Percentiles rank a stretch among this genome's conserved stretches.
Conservation (phyloP, 2,797 vertebrate species). For the Helicolenus hilgendorfi region DNA sequence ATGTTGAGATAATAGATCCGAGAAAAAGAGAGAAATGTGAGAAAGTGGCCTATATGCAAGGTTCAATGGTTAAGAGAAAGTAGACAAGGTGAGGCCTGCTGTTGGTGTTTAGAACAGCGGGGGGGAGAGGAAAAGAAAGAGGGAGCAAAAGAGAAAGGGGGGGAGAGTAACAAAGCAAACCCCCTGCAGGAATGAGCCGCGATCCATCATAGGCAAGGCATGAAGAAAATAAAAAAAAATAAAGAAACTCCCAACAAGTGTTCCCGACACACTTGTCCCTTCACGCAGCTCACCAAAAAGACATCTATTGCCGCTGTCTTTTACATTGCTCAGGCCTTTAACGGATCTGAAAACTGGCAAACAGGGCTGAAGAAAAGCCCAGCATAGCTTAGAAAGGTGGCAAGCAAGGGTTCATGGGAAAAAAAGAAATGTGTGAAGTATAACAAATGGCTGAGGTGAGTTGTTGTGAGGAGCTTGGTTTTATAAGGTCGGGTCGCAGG, state of each 20-base stretch:
- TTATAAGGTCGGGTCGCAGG: neutral
- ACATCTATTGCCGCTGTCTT: constrained; percentile 53
- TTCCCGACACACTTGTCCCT: constrained; percentile 65
- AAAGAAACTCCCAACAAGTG: constrained; percentile 72
- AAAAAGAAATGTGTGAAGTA: neutral
- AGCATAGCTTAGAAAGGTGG: neutral
- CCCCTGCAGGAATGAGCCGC: constrained; percentile 27
- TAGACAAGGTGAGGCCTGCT: constrained; percentile 31
- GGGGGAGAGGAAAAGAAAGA: neutral
- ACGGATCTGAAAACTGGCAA: constrained; percentile 49
- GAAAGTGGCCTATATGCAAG: constrained; percentile 1
- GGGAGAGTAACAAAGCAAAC: constrained; percentile 60
- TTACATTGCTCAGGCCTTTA: constrained; percentile 68
- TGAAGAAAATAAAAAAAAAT: neutral
- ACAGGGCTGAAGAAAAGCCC: constrained; percentile 30
- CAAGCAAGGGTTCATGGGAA: neutral
- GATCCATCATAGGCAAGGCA: constrained; percentile 75
- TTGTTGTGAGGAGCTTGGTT: neutral
- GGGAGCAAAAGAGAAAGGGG: neutral
- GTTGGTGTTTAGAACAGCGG: neutral
- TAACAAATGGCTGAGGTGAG: neutral
- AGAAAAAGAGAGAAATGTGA: constrained; percentile 19
- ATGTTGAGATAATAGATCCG: constrained; percentile 23
- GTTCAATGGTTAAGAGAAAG: constrained; percentile 10
- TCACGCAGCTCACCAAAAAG: constrained; percentile 70